A percentile compares a stretch with the other conserved stretches of the same genome.
These are phyloP conservation scores for Recurvirostra avosetta DNA, from an alignment of 2,113 vertebrate genomes.

Conservation along the genomic window DNA sequence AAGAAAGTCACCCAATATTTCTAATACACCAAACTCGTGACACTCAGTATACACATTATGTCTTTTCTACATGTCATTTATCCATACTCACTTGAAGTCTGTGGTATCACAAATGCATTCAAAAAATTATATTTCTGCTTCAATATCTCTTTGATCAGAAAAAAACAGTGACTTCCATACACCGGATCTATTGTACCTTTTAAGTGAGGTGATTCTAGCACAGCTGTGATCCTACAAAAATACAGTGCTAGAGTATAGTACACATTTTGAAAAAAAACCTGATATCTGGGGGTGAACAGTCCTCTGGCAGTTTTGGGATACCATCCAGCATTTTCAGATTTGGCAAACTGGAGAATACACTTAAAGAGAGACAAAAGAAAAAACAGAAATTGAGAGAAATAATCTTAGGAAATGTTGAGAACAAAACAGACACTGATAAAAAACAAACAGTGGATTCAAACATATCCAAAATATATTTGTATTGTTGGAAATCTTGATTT, in stretches of 20 bases:
- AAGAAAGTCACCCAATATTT: background rate
- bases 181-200: background rate
- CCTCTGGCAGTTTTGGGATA: constrained; percentile 87
- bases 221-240: background rate
- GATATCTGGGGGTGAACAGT: constrained; percentile 68
- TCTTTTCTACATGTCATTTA: background rate
- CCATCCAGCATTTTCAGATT: constrained; percentile 91
- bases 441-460: background rate
- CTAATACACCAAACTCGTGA: background rate
- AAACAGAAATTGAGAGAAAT: background rate
- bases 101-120: background rate
- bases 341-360: constrained; percentile 93
- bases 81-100: background rate
- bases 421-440: background rate
- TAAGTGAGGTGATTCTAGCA: background rate
- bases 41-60: background rate
- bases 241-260: constrained; percentile 76
- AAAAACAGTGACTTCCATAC: background rate
- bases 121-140: background rate
- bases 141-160: background rate
- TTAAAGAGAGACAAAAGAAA: constrained; percentile 58
- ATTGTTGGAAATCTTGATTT: background rate
- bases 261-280: constrained; percentile 78
- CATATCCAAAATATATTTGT: background rate
- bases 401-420: background rate